Evolutionary conservation across 2,113 vertebrate species (phyloP).

Genomic region (Neolamprologus sp.): DNA sequence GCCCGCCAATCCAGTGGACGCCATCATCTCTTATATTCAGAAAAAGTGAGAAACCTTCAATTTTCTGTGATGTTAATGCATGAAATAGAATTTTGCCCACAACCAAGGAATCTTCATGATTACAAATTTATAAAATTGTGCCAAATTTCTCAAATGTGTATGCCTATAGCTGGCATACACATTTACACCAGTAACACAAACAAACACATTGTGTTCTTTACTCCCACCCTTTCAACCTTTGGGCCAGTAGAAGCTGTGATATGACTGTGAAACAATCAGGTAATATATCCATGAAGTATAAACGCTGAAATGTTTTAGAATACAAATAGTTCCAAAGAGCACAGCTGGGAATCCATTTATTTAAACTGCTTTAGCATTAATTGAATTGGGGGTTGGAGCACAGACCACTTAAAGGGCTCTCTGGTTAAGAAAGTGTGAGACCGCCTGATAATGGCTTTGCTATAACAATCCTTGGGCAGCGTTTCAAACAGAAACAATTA

Average conservation of each 20-base stretch:
- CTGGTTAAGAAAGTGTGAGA: background rate
- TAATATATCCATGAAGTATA: background rate
- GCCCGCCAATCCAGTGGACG: conserved; percentile 81
- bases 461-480: background rate
- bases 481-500: background rate
- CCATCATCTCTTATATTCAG: conserved; percentile 76
- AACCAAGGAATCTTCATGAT: background rate
- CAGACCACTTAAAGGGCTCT: background rate
- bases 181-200: background rate
- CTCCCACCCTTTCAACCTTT: rapidly evolving
- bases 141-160: rapidly evolving
- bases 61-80: background rate
- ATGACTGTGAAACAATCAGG: background rate
- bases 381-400: background rate
- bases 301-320: background rate
- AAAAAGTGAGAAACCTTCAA: conserved; percentile 67
- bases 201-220: background rate
- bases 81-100: rapidly evolving
- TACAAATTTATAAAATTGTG: background rate
- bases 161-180: background rate
- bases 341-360: background rate
- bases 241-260: background rate
- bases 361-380: background rate
- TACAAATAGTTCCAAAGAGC: background rate
- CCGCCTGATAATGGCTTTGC: background rate